A percentile compares a stretch with the other conserved stretches of the same genome.
phyloP scores from a whole-genome alignment of 2,113 vertebrate genomes.

The Paramisgurnus dabryanus region DNA sequence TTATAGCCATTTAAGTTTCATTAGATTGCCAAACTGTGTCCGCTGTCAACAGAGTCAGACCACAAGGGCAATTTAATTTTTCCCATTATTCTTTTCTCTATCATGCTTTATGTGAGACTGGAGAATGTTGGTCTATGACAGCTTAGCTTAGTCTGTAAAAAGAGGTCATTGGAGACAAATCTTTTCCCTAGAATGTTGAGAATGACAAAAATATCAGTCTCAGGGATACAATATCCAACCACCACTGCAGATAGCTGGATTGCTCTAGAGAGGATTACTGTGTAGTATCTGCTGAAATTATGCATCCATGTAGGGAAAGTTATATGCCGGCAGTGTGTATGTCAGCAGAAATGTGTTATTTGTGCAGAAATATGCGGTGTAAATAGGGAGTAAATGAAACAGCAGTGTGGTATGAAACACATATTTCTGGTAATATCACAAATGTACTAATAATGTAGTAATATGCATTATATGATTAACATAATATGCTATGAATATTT shows the following conservation, averaged over 20 bases:
- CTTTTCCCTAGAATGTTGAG: constrained; percentile 7
- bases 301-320: constrained; percentile 11
- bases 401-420: constrained; percentile 2
- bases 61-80: not conserved
- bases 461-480: not conserved
- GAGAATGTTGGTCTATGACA: not conserved
- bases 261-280: constrained; percentile 40
- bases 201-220: constrained; percentile 14
- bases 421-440: not conserved
- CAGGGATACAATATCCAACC: constrained; percentile 2
- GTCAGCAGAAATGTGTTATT: constrained; percentile 20
- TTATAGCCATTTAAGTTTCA: no score
- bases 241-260: constrained; percentile 33
- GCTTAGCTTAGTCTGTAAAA: constrained; percentile 23
- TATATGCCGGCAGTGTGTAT: constrained; percentile 7
- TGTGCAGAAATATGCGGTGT: not conserved
- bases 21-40: no score
- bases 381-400: not conserved
- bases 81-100: not conserved
- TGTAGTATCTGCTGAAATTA: constrained; percentile 40
- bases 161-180: constrained; percentile 22
- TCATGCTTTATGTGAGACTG: not conserved
- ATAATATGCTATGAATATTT: not conserved
- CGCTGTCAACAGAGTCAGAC: no score
- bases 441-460: not conserved